Conservation (phyloP, 2,113 vertebrate genomes). For the Gnathonemus longibarbis region DNA sequence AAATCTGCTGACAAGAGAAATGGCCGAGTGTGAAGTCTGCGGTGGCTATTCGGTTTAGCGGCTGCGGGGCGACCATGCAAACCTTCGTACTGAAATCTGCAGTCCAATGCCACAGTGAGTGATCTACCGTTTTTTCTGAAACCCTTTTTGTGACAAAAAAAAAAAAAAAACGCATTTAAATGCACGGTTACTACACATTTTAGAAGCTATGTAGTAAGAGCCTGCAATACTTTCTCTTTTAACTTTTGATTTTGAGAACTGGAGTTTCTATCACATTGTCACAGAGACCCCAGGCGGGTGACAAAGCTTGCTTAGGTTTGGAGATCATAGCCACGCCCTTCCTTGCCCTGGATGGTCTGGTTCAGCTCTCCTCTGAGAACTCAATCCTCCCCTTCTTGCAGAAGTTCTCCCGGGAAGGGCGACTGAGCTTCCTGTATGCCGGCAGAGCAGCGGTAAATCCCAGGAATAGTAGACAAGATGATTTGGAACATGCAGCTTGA, state of each 20-base stretch:
- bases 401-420: neutral
- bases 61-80: neutral
- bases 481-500: neutral
- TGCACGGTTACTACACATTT: neutral
- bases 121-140: neutral
- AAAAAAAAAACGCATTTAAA: neutral
- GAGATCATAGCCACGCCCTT: neutral
- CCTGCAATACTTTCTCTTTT: neutral
- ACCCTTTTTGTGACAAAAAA: neutral
- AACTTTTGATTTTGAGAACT: neutral
- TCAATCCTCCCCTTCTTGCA: neutral
- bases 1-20: slow-evolving; percentile 28
- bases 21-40: neutral
- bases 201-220: neutral
- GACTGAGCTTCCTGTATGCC: neutral
- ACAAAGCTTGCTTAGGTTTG: neutral
- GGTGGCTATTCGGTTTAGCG: neutral
- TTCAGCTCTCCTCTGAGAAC: neutral
- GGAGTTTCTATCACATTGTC: neutral
- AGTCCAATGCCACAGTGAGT: neutral
- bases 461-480: neutral
- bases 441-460: neutral
- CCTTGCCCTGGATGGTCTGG: neutral
- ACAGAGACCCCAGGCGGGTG: neutral
- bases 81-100: neutral